A percentile compares a stretch with the other conserved stretches of the same genome.
phyloP scores from a whole-genome alignment of 2,888 invertebrate genomes.

The Philhelius pedissequus region DNA sequence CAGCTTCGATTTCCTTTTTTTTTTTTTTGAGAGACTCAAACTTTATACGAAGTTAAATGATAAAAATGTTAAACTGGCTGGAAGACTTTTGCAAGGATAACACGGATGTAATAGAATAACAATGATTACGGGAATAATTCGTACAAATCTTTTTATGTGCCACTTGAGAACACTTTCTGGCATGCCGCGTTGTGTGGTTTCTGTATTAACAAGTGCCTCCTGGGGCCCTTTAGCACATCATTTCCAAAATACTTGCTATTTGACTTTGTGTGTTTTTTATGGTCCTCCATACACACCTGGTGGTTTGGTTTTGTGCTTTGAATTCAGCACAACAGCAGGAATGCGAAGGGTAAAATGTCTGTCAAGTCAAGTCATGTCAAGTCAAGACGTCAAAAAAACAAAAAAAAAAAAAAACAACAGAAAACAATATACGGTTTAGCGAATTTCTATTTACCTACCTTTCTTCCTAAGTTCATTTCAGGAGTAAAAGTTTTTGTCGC shows the following conservation, averaged over 20 bases:
- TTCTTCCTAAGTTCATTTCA: slow-evolving; percentile 17
- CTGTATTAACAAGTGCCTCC: neutral
- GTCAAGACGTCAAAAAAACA: neutral
- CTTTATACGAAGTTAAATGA: slow-evolving; percentile 46
- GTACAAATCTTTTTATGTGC: slow-evolving; percentile 62
- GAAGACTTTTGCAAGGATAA: slow-evolving; percentile 47
- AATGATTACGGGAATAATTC: slow-evolving; percentile 63
- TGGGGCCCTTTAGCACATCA: slow-evolving; percentile 37
- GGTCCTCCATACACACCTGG: slow-evolving; percentile 35
- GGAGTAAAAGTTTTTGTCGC: slow-evolving; percentile 17
- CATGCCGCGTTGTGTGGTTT: slow-evolving; percentile 13
- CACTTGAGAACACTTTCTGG: slow-evolving; percentile 43
- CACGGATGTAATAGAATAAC: slow-evolving; percentile 62
- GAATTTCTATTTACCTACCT: slow-evolving; percentile 44
- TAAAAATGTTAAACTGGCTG: slow-evolving; percentile 48
- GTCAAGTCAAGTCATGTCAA: neutral
- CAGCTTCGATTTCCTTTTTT: neutral
- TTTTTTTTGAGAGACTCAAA: neutral
- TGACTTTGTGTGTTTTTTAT: slow-evolving; percentile 13
- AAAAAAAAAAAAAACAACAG: neutral
- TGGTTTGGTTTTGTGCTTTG: neutral
- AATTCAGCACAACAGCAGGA: neutral
- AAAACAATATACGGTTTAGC: slow-evolving; percentile 33
- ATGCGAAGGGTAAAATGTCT: neutral
- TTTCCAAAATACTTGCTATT: slow-evolving; percentile 43